Evolutionary conservation across 2,113 vertebrate genomes (phyloP).

Genomic region (Tachysurus vachellii): DNA sequence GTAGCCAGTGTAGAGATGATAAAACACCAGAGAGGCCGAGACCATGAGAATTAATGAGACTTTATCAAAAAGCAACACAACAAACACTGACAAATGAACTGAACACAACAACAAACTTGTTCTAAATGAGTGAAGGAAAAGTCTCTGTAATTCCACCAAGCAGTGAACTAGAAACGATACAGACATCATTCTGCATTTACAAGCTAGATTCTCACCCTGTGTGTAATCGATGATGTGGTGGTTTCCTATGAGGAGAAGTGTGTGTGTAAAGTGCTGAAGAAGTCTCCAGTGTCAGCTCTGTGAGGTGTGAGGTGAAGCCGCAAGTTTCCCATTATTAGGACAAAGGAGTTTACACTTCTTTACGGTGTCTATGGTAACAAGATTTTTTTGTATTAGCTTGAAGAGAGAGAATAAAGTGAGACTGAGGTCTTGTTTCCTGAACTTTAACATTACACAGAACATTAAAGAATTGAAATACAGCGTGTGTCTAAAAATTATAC

Average conservation of each 20-base stretch:
- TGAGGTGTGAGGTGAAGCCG: not conserved
- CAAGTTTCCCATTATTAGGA: too few relatives aligned
- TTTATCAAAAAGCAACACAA: not conserved
- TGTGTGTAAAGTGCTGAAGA: not conserved
- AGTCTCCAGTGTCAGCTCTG: not conserved
- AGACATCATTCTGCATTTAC: not conserved
- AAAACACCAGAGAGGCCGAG: not conserved
- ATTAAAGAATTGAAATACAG: too few relatives aligned
- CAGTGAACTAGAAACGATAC: not conserved
- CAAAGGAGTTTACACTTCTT: too few relatives aligned
- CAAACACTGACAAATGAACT: not conserved
- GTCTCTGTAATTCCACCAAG: not conserved
- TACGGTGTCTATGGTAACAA: too few relatives aligned
- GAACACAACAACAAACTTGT: not conserved
- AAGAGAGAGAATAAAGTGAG: too few relatives aligned
- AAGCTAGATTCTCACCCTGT: too few relatives aligned
- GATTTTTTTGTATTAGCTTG: too few relatives aligned
- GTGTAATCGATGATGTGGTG: not conserved
- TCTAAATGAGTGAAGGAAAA: not conserved
- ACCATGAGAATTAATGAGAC: not conserved
- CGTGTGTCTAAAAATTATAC: too few relatives aligned
- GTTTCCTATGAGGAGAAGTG: not conserved
- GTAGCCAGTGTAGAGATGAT: not conserved
- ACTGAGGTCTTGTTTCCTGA: too few relatives aligned
- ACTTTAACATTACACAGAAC: too few relatives aligned